Evolutionary conservation across 2,797 vertebrate species (phyloP), one percentile per base, ranked within the genome.

Genomic region (Lycodopsis pacificus): DNA sequence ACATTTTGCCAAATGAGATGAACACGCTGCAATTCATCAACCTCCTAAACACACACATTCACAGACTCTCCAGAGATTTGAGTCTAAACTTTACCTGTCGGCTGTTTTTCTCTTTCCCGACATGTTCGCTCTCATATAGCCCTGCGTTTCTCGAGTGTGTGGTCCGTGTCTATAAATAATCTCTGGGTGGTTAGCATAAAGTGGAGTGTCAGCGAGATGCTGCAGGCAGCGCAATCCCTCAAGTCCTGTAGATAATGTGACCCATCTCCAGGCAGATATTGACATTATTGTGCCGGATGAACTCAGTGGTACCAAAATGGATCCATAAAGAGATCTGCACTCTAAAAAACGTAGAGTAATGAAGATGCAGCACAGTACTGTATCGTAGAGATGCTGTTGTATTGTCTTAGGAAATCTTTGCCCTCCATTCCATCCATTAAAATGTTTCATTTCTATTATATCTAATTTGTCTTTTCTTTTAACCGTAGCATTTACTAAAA

Each of bases 401-500:
- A 12, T 40, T 20, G 4, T 30, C 30, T 36, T 5, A 36, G 7
- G 4, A 38, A 1, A 3, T 40, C 1, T 25, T 13, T 13, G 10
- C 0, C 15, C 11, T 46, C 5, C n/a, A 9, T 56, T 46, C 5
- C n/a, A 9, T 56, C 9, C n/a, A 30, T 75, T 27, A 5, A 59
- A 62, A 25, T 65, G 12, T 56, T 59, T 19, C 2, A 49, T 44
- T 61, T 9, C n/a, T 27, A 11, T 71, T 36, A 69, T 42, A 40
- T 75, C 5, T 56, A 4, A 65, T 70, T 15, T 69, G 0, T 89
- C 36, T 83, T 86, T 75, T 93, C 70, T 81, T 51, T 91, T 57
- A 73, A 22, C 89, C 89, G 14, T 90, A 99, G 98, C 98, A 83
- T 99, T 99, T 94, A 99, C 97, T 84, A 99, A 99, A 92, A 95